Evolutionary conservation across 2,113 vertebrate genomes (phyloP), one percentile per base, ranked within the genome.

Genomic region (sheep (Ovis aries)): DNA sequence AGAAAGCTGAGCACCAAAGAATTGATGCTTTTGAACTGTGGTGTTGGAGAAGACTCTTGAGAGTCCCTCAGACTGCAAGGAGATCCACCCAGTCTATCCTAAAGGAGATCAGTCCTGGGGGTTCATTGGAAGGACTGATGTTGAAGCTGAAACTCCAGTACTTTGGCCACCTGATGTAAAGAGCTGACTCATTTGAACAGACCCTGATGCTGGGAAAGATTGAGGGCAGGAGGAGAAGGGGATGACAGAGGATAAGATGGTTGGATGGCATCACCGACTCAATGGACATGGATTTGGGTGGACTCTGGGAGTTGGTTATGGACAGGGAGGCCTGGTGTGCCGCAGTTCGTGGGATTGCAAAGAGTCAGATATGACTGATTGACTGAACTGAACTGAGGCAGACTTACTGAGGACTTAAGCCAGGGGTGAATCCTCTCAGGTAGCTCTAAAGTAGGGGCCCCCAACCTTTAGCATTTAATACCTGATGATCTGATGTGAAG

Each of bases 1-100:
- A 15, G 29, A 62, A 31, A 33, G 13, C 59, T 62, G 29, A 62
- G 59, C 0, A 2, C 29, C 0, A 0, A n/a, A 4, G 62, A 64
- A 64, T 64, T n/a, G 33, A n/a, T 64, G 33, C 62, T 64, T 19
- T 64, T n/a, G 62, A 64, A n/a, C 15, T n/a, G 15, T n/a, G 33
- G 2, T 64, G 7, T 4, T 64, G 62, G 62, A 64, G 62, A 64
- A 64, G 2, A n/a, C 62, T 64, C 33, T 64, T 64, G 31, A 64
- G 62, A n/a, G 15, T 9, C 7, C 3, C 31, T 64, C n/a, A 3
- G 62, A 67, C 33, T n/a, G 33, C 62, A 64, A 64, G 31, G 33
- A 67, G 33, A 67, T 67, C 3, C 33, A 67, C 2, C 62, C 62
- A 67, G 62, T 33, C 62, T 16, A 67, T 67, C 33, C 62, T 67